These are phyloP conservation scores for Drymodes brunneopygia DNA, from an alignment of 2,113 vertebrate genomes.

Conservation along the genomic window DNA sequence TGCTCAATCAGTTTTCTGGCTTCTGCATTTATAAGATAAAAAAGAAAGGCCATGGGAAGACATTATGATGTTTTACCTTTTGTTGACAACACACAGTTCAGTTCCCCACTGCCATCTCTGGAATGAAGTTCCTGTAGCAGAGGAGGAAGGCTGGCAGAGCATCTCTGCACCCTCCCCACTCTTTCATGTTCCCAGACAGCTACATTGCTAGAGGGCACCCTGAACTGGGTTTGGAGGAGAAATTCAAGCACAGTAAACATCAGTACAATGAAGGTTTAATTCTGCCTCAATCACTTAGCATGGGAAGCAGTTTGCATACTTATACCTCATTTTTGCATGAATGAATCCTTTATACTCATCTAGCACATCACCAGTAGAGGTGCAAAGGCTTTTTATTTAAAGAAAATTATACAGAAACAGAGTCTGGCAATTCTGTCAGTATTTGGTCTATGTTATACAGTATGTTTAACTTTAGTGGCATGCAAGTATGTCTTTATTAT, in stretches of 20 bases:
- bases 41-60: neutral
- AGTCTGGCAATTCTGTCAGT: neutral
- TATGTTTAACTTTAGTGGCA: neutral
- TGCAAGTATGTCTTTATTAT: neutral
- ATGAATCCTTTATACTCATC: neutral
- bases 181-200: neutral
- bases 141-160: neutral
- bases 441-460: neutral
- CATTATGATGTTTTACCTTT: neutral
- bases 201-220: neutral
- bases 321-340: neutral
- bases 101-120: neutral
- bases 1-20: neutral
- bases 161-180: fast-evolving
- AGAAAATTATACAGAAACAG: neutral
- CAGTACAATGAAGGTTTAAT: neutral
- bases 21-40: neutral
- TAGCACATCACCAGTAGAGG: neutral
- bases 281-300: neutral
- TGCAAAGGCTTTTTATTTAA: neutral
- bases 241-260: neutral
- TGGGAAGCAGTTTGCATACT: neutral
- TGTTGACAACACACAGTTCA: neutral
- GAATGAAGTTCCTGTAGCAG: neutral
- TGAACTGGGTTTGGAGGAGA: neutral